Conservation (phyloP, 2,888 invertebrate species). For the Digitonthophagus gazella region DNA sequence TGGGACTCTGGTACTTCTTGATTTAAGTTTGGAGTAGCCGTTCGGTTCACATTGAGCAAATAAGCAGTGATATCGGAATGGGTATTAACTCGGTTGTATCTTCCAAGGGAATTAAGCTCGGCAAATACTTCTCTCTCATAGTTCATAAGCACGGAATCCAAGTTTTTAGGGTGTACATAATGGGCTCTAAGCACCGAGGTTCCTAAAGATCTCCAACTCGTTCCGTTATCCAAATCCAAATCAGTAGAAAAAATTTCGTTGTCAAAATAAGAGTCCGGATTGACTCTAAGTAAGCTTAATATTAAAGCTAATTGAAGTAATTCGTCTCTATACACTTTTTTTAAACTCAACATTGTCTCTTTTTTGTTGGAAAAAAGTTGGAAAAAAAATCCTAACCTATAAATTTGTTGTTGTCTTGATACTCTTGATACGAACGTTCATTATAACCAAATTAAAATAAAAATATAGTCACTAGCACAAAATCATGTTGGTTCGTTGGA, state of each 20-base stretch:
- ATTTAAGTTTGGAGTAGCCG: conserved; percentile 34
- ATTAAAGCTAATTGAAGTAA: conserved; percentile 77
- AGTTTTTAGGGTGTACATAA: conserved; percentile 68
- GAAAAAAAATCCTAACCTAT: conserved; percentile 25
- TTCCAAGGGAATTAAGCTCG: conserved; percentile 69
- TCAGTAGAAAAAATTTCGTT: conserved; percentile 54
- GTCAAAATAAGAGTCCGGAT: conserved; percentile 68
- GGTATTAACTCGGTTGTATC: conserved; percentile 57
- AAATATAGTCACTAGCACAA: too few species aligned
- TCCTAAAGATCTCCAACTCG: conserved; percentile 65
- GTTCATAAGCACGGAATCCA: conserved; percentile 68
- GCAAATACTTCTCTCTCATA: conserved; percentile 72
- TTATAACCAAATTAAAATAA: too few species aligned
- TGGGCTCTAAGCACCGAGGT: conserved; percentile 60
- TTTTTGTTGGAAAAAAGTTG: conserved; percentile 16
- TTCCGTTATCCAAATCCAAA: conserved; percentile 65
- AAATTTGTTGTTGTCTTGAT: conserved; percentile 17
- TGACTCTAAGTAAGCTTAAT: conserved; percentile 74
- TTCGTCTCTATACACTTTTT: conserved; percentile 81
- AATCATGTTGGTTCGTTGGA: too few species aligned
- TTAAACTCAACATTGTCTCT: conserved; percentile 69
- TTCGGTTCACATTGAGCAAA: conserved; percentile 58
- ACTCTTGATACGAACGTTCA: too few species aligned
- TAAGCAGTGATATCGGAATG: conserved; percentile 60
- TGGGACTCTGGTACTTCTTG: conserved; percentile 26